A percentile compares a stretch with the other conserved stretches of the same genome.
Evolutionary conservation across 2,888 invertebrate genomes (phyloP).

Genomic region (Digitonthophagus gazella): DNA sequence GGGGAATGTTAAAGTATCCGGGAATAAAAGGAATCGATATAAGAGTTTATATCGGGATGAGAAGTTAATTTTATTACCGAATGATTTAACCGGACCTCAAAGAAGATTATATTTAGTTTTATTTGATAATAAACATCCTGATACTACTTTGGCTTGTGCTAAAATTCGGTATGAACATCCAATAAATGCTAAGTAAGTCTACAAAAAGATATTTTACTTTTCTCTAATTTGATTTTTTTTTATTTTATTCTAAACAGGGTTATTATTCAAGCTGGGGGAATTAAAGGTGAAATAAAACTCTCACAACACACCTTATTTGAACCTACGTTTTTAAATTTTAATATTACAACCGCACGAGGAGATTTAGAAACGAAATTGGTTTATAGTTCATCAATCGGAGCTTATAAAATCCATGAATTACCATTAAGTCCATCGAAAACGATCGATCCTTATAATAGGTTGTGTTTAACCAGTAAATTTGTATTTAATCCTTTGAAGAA

Average conservation of each 20-base stretch:
- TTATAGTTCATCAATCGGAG: slow-evolving; percentile 70
- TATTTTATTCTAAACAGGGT: slow-evolving; percentile 61
- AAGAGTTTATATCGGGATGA: slow-evolving; percentile 67
- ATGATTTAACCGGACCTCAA: slow-evolving; percentile 72
- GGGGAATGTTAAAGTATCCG: slow-evolving; percentile 72
- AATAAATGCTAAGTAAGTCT: slow-evolving; percentile 67
- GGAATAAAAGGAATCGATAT: slow-evolving; percentile 56
- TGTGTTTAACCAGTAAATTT: slow-evolving; percentile 69
- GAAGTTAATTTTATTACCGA: slow-evolving; percentile 67
- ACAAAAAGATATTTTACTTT: background rate
- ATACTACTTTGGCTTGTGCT: slow-evolving; percentile 79
- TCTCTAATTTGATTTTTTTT: background rate
- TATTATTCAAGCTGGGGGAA: slow-evolving; percentile 72
- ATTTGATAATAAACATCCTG: slow-evolving; percentile 72
- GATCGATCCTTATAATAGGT: slow-evolving; percentile 50
- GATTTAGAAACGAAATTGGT: slow-evolving; percentile 69
- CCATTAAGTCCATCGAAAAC: slow-evolving; percentile 61
- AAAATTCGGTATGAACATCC: slow-evolving; percentile 70
- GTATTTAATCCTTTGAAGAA: slow-evolving; percentile 74
- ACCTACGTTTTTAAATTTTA: slow-evolving; percentile 76
- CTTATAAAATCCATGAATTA: slow-evolving; percentile 69
- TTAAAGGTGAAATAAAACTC: slow-evolving; percentile 75
- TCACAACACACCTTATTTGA: slow-evolving; percentile 80
- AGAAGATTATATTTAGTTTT: slow-evolving; percentile 78
- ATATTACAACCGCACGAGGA: slow-evolving; percentile 63